Conservation (phyloP, 1,140 invertebrate genomes). For the Ooceraea biroi region DNA sequence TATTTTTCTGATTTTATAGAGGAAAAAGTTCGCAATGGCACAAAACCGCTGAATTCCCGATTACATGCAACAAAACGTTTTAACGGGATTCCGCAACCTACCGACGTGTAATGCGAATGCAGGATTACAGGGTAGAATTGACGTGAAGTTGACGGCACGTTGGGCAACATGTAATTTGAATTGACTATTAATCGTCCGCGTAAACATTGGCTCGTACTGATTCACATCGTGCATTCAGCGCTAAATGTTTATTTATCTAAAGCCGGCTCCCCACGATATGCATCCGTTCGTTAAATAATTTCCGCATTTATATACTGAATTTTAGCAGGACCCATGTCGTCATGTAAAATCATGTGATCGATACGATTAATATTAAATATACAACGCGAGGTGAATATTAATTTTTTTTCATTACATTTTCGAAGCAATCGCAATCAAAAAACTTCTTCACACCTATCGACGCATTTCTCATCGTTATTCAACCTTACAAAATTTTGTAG, state of each 20-base stretch:
- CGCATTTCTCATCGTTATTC: background rate
- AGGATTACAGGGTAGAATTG: slow-evolving; percentile 55
- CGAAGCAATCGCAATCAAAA: background rate
- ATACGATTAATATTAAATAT: slow-evolving; percentile 19
- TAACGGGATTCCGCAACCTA: slow-evolving; percentile 31
- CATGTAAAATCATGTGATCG: slow-evolving; percentile 21
- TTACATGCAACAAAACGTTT: slow-evolving; percentile 42
- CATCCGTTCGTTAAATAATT: slow-evolving; percentile 56
- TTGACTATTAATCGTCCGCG: slow-evolving; percentile 61
- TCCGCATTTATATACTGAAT: slow-evolving; percentile 29
- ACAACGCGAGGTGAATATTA: background rate
- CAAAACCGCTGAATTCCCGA: slow-evolving; percentile 31
- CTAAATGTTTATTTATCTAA: slow-evolving; percentile 62
- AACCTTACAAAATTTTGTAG: background rate
- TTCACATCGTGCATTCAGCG: slow-evolving; percentile 47
- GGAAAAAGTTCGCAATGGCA: background rate
- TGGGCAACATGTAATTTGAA: slow-evolving; percentile 58
- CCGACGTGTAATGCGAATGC: slow-evolving; percentile 41
- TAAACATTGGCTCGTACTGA: slow-evolving; percentile 55
- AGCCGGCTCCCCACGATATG: slow-evolving; percentile 20
- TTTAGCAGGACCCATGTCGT: slow-evolving; percentile 7
- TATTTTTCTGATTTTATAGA: slow-evolving; percentile 8
- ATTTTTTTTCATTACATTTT: background rate
- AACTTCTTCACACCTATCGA: background rate
- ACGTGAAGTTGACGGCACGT: slow-evolving; percentile 46